Base-by-base conservation (phyloP, 92 coral and sea anemone species). In the Palythoa heliodiscus region DNA sequence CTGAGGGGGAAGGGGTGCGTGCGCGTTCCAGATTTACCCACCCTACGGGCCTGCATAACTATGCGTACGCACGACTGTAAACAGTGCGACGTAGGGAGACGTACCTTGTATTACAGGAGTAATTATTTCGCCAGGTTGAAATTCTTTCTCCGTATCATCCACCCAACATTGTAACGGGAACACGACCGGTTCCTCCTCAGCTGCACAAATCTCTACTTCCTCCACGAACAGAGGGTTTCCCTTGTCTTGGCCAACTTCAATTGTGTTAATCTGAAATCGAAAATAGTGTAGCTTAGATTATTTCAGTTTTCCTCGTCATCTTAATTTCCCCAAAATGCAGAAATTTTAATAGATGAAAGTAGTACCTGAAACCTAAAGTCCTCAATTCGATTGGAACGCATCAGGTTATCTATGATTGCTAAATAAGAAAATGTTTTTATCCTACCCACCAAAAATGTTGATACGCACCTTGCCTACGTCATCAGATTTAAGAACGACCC, bases 121-220 rank as follows among this genome's bases (percentile, higher is more conserved):
- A 11, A 80, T 80, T 1, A 87, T 90, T 78, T 94, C 93, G 70
- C 98, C 98, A 13, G 98, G 95, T 25, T 58, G 25, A 68, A 90
- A 74, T 73, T 96, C 98, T 22, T 91, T 95, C 40, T 89, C 89
- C 73, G 90, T 95, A 58, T 95, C 98, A 15, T 94, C 95, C 83
- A 96, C 77, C 99, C 99, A 96, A 70, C 93, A 91, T 74, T 95
- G 87, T 79, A 95, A 89, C 10, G 98, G 98, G 24, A 92, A 94
- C 39, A 89, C 71, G 43, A 79, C 91, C 2, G 98, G 93, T 23
- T 88, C 88, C 38, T 92, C 89, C 48, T 89, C 97, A n/a, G 95
- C 90, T 5, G 95, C 93, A 40, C 93, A 77, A 22, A 93, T 86
- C 77, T 93, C 95, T 15, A 93, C 75, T 67, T 92, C 95, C 87